These are phyloP conservation scores for Lasiommata megera DNA, from an alignment of 2,888 invertebrate species.

Conservation along the genomic window DNA sequence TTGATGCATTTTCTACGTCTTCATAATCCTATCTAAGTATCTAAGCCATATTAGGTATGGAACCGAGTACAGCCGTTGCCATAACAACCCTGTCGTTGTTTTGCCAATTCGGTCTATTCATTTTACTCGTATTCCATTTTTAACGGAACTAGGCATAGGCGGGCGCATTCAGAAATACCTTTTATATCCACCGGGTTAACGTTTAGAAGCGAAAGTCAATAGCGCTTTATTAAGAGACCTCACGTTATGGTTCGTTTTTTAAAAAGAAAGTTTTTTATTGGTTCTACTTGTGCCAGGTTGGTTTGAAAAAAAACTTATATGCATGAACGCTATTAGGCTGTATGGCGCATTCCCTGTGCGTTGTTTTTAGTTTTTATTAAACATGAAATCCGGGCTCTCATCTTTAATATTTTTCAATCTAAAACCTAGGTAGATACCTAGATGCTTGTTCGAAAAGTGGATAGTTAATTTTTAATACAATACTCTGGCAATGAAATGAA, in stretches of 20 bases:
- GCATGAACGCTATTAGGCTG: constrained; percentile 10
- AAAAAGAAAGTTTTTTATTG: constrained; percentile 32
- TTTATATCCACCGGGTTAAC: constrained; percentile 45
- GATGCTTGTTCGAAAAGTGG: no score
- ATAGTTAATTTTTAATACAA: no score
- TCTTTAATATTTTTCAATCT: neutral
- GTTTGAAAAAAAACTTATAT: constrained; percentile 24
- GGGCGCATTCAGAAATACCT: constrained; percentile 38
- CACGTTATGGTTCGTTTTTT: constrained; percentile 33
- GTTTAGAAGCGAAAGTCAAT: constrained; percentile 38
- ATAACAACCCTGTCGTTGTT: constrained; percentile 70
- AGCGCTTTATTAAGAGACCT: constrained; percentile 35
- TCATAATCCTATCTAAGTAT: no score
- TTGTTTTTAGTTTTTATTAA: constrained; percentile 11
- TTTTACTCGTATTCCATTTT: constrained; percentile 52
- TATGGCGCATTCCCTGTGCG: neutral
- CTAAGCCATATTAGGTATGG: neutral
- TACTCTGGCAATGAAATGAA: no score
- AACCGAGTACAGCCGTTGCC: constrained; percentile 61
- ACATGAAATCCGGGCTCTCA: constrained; percentile 4
- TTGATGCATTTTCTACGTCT: no score
- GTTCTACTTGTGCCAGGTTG: constrained; percentile 29
- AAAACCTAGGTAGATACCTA: neutral
- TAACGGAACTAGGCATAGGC: constrained; percentile 29
- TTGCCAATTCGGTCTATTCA: constrained; percentile 68